These are phyloP conservation scores for Genyomyrus donnyi DNA, from an alignment of 2,113 vertebrate genomes.

Conservation along the genomic window DNA sequence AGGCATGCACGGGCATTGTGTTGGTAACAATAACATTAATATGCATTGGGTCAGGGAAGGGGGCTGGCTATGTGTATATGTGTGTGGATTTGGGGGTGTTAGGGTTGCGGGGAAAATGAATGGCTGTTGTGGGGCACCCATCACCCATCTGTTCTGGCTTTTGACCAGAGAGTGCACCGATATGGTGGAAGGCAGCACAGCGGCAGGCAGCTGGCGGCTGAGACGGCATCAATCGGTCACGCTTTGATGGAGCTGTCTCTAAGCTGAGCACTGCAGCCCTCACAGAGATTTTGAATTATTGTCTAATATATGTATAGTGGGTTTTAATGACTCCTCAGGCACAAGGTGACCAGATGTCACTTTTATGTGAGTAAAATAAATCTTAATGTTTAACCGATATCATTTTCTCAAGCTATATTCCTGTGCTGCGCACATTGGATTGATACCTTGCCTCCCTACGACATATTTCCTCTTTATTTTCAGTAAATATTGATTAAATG, in stretches of 20 bases:
- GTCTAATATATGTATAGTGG: constrained; percentile 69
- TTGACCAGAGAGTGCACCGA: constrained; percentile 47
- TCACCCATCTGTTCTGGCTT: constrained; percentile 71
- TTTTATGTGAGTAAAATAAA: constrained; percentile 59
- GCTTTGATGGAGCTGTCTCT: constrained; percentile 73
- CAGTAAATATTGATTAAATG: not conserved
- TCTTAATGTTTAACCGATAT: constrained; percentile 59
- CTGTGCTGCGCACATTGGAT: not conserved
- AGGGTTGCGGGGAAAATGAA: constrained; percentile 13
- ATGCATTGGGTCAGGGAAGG: constrained; percentile 46
- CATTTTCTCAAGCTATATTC: constrained; percentile 32
- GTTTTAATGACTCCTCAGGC: constrained; percentile 62
- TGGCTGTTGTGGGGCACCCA: constrained; percentile 51
- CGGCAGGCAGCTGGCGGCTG: constrained; percentile 68
- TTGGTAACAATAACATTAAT: constrained; percentile 55
- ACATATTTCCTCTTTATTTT: not conserved
- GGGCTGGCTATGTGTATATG: constrained; percentile 36
- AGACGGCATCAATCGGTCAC: constrained; percentile 76
- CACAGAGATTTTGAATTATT: constrained; percentile 76
- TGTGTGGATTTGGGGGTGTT: constrained; percentile 24
- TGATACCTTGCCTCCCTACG: not conserved
- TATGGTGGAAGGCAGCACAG: constrained; percentile 46
- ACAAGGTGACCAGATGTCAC: constrained; percentile 17
- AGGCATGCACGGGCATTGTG: constrained; percentile 46
- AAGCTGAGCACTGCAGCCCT: constrained; percentile 67